phyloP scores from a whole-genome alignment of 2,888 invertebrate genomes.

The Cephus pygmeus region DNA sequence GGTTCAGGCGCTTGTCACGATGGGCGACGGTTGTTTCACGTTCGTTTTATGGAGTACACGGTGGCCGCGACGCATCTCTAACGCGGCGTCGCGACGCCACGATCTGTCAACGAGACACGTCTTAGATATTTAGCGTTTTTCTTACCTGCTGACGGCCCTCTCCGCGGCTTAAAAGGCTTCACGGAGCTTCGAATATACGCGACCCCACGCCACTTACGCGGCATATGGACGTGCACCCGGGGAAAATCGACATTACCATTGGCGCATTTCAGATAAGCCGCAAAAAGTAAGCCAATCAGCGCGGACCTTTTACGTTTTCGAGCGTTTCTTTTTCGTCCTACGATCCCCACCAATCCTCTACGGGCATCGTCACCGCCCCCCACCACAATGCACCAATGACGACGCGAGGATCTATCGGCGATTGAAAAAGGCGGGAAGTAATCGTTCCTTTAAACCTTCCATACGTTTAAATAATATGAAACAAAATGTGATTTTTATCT shows the following conservation, averaged over 20 bases:
- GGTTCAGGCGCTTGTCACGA: not conserved
- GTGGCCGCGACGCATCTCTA: not conserved
- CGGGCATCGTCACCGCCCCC: slow-evolving; percentile 27
- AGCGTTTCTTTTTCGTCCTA: slow-evolving; percentile 68
- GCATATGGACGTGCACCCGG: slow-evolving; percentile 68
- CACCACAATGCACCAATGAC: slow-evolving; percentile 21
- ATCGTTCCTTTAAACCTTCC: slow-evolving; percentile 27
- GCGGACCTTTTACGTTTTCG: slow-evolving; percentile 65
- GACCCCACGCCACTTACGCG: slow-evolving; percentile 75
- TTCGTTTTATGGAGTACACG: not conserved
- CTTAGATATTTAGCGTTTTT: slow-evolving; percentile 70
- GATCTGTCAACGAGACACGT: slow-evolving; percentile 68
- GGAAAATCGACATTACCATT: slow-evolving; percentile 66
- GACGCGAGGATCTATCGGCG: slow-evolving; percentile 38
- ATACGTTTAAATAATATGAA: not conserved
- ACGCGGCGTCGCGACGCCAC: slow-evolving; percentile 33
- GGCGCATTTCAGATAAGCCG: slow-evolving; percentile 72
- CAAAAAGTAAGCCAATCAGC: slow-evolving; percentile 70
- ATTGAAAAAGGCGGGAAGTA: slow-evolving; percentile 53
- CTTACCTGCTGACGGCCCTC: slow-evolving; percentile 70
- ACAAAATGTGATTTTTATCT: not conserved
- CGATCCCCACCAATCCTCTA: not conserved
- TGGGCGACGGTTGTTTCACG: not conserved
- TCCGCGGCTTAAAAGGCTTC: slow-evolving; percentile 70
- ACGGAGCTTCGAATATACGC: slow-evolving; percentile 71